Base-by-base conservation (phyloP, 2,113 vertebrate genomes). In the Mormyrus lacerda region DNA sequence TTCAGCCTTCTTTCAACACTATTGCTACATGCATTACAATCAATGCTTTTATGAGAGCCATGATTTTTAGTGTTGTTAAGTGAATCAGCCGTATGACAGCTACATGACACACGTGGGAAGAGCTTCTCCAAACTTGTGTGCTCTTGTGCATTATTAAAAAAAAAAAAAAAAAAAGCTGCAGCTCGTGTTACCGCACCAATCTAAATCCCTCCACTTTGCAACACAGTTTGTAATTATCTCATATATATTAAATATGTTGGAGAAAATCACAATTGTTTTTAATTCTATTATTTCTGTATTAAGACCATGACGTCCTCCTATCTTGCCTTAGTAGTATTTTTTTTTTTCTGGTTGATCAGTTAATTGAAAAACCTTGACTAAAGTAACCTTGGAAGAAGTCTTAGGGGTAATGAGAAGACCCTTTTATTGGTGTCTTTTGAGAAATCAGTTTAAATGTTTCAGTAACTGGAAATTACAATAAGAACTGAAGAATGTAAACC, bases 311-410 rank as follows among this genome's bases (percentile, higher is more conserved):
- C 1, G 1, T 39, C 69, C 13, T 39, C 73, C 73, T 6, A 79
- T 79, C 73, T 79, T 35, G 31, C 35, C 35, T 79, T 35, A 42
- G 73, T 39, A 79, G 73, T 42, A 79, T 2, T 79, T 42, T 73
- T 27, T 53, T 65, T 76, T 79, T 19, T 42, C 15, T 42, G 31
- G 13, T 79, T 79, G 73, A 79, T 42, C 13, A 79, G 73, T 79
- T 79, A 79, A 79, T 79, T 79, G 73, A 79, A 79, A 79, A 79
- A 79, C 73, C 73, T 79, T 79, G 73, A 79, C 73, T 79, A 79
- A 79, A 39, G 73, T 79, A 79, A 79, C 73, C 73, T 79, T 79
- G 73, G 19, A 79, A 79, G 73, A 42, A 79, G 35, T 79, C 73
- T 79, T 79, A 42, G 7, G 82, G 42, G 82, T 48, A 85, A 45